Percentiles rank a stretch among this genome's conserved stretches.
phyloP scores from a whole-genome alignment of 2,888 invertebrate genomes.

The Hartigia nigra region DNA sequence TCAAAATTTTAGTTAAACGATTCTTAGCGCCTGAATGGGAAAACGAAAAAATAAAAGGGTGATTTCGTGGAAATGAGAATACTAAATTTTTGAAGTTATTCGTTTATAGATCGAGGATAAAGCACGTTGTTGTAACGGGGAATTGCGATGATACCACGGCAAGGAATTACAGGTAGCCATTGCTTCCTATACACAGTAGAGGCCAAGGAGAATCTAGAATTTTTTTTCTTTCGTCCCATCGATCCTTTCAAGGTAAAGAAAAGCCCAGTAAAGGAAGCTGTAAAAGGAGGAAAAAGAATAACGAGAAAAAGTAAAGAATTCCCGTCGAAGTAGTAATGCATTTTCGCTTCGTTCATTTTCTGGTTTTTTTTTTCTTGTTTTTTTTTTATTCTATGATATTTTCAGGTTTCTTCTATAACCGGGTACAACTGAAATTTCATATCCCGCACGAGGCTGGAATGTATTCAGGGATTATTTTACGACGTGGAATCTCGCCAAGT shows the following conservation, averaged over 20 bases:
- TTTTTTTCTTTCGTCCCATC: background rate
- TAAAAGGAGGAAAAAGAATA: background rate
- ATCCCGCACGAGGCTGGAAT: background rate
- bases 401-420: background rate
- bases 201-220: background rate
- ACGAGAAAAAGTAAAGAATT: background rate
- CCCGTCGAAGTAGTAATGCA: background rate
- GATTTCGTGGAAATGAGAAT: background rate
- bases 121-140: background rate
- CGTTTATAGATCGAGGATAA: background rate
- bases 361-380: background rate
- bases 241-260: background rate
- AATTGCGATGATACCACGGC: background rate
- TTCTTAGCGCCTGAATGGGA: background rate
- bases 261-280: background rate
- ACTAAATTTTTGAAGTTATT: background rate
- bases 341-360: background rate
- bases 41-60: background rate
- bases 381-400: background rate
- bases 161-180: background rate
- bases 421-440: background rate
- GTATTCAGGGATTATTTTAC: conserved; percentile 25
- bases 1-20: background rate
- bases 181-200: background rate
- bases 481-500: conserved; percentile 24